A percentile compares a stretch with the other conserved stretches of the same genome.
phyloP scores from a whole-genome alignment of 2,113 vertebrate species.

The Thermophis baileyi region DNA sequence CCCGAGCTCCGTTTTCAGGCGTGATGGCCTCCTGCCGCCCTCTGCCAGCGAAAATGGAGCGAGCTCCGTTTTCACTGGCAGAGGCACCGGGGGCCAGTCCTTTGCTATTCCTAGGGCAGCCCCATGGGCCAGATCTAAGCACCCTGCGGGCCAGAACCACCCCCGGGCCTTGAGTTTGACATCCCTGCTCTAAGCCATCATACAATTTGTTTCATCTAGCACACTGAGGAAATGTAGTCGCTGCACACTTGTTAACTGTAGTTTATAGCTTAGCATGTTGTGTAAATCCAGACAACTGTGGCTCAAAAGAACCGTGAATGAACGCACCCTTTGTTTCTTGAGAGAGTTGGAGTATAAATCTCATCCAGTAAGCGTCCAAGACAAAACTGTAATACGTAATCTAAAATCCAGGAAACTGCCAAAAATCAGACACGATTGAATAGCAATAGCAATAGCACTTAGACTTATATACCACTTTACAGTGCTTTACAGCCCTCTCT shows the following conservation, averaged over 20 bases:
- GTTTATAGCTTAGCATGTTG: not conserved
- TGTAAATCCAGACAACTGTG: not conserved
- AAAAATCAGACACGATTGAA: not conserved
- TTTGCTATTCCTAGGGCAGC: no score
- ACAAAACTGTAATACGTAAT: rapidly evolving
- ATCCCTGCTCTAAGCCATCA: not conserved
- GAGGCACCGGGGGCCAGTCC: no score
- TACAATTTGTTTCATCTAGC: not conserved
- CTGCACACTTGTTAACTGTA: not conserved
- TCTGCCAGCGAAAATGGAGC: no score
- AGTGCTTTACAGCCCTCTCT: no score
- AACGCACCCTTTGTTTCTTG: rapidly evolving
- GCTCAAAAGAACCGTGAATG: not conserved
- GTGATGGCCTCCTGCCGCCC: no score
- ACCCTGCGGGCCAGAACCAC: no score
- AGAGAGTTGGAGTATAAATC: rapidly evolving
- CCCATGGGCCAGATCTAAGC: no score
- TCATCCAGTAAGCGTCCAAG: not conserved
- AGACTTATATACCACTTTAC: no score
- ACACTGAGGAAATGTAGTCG: not conserved
- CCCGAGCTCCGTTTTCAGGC: no score
- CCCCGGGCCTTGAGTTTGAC: no score
- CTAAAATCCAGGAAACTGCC: not conserved
- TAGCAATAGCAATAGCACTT: no score
- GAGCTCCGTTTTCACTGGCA: no score